Conservation (phyloP, 1,140 invertebrate genomes). For the Phenacoccus solenopsis region DNA sequence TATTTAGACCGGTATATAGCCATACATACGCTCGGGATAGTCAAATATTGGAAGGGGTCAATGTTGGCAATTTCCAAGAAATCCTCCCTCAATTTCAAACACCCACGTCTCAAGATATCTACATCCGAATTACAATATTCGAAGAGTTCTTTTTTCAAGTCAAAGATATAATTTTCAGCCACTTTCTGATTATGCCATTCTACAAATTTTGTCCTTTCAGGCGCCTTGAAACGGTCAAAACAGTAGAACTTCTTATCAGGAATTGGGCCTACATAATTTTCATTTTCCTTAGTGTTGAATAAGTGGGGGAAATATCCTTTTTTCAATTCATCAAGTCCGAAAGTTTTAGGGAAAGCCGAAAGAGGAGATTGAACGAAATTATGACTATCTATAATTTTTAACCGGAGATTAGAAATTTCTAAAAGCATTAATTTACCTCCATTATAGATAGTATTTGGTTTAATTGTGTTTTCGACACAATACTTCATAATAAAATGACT, state of each 20-base stretch:
- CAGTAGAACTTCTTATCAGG: slow-evolving; percentile 19
- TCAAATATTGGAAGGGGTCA: slow-evolving; percentile 13
- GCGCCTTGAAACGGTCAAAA: slow-evolving; percentile 9
- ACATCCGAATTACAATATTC: slow-evolving; percentile 22
- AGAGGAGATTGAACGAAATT: slow-evolving; percentile 12
- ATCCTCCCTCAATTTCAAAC: slow-evolving; percentile 18
- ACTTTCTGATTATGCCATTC: slow-evolving; percentile 20
- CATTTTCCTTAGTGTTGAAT: slow-evolving; percentile 20
- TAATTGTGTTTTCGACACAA: slow-evolving; percentile 11
- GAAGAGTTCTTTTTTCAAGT: slow-evolving; percentile 15
- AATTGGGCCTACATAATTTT: slow-evolving; percentile 21
- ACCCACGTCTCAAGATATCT: slow-evolving; percentile 20
- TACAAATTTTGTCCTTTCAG: slow-evolving; percentile 10
- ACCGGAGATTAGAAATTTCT: neutral
- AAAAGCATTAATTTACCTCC: slow-evolving; percentile 12
- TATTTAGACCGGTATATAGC: slow-evolving; percentile 18
- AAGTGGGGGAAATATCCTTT: slow-evolving; percentile 22
- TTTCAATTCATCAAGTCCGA: slow-evolving; percentile 18
- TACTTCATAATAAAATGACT: slow-evolving; percentile 16
- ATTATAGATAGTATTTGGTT: slow-evolving; percentile 14
- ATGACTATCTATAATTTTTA: slow-evolving; percentile 18
- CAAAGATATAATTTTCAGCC: slow-evolving; percentile 18
- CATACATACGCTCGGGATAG: slow-evolving; percentile 5
- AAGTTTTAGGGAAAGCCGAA: slow-evolving; percentile 8
- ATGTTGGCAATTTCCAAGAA: slow-evolving; percentile 15